phyloP scores from a whole-genome alignment of 1,140 invertebrate genomes.

The Psix sp. region DNA sequence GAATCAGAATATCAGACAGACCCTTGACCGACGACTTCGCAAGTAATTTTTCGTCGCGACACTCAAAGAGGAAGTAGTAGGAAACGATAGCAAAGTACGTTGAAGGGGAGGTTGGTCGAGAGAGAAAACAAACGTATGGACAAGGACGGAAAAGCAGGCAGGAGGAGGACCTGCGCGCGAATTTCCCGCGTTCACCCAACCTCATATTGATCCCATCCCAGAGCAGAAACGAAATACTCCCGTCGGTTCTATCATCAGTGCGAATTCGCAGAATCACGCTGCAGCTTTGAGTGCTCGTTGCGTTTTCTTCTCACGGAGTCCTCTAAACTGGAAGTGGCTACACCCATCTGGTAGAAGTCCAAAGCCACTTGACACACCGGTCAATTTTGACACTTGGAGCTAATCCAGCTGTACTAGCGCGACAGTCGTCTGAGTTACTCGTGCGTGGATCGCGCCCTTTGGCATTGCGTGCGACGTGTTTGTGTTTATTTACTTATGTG shows the following conservation, averaged over 20 bases:
- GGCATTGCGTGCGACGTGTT: constrained; percentile 29
- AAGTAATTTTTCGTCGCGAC: too few species aligned
- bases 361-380: constrained; percentile 38
- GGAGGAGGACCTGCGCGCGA: constrained; percentile 76
- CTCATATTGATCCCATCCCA: constrained; percentile 78
- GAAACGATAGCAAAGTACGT: constrained; percentile 16
- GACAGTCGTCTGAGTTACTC: constrained; percentile 6
- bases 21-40: too few species aligned
- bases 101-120: constrained; percentile 18
- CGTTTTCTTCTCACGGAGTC: too few species aligned
- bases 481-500: constrained; percentile 53
- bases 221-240: constrained; percentile 60
- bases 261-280: constrained; percentile 72
- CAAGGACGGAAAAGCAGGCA: constrained; percentile 44
- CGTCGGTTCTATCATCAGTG: constrained; percentile 56
- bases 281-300: too few species aligned
- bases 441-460: constrained; percentile 4
- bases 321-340: constrained; percentile 51
- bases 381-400: constrained; percentile 47
- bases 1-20: too few species aligned
- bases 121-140: constrained; percentile 34
- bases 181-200: constrained; percentile 77
- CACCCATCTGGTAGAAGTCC: constrained; percentile 37
- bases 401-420: constrained; percentile 15
- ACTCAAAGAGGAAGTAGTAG: constrained; percentile 7